These are phyloP conservation scores for Drosophila setifemur DNA, from an alignment of 1,140 invertebrate species.

Conservation along the genomic window DNA sequence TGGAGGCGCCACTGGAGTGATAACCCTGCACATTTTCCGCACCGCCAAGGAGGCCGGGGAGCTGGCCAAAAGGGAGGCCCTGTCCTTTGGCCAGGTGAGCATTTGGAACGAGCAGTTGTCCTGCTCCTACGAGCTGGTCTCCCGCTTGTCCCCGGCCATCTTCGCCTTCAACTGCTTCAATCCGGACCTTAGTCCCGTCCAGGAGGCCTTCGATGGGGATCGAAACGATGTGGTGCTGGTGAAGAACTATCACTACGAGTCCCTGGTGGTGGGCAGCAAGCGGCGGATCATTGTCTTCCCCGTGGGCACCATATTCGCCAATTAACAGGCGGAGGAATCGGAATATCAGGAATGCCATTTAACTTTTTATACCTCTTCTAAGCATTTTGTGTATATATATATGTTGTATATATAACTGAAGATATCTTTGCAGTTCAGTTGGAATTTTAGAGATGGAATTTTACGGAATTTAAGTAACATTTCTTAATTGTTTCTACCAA, in stretches of 20 bases:
- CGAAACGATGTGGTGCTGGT: slow-evolving; percentile 46
- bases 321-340: slow-evolving; percentile 34
- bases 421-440: slow-evolving; percentile 3
- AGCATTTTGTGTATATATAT: slow-evolving; percentile 3
- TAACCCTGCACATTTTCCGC: slow-evolving; percentile 69
- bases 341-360: slow-evolving; percentile 11
- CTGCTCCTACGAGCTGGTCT: slow-evolving; percentile 66
- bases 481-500: no score
- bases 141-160: slow-evolving; percentile 11
- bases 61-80: slow-evolving; percentile 49
- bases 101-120: slow-evolving; percentile 75
- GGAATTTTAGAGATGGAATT: no score
- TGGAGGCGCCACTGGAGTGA: slow-evolving; percentile 39
- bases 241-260: slow-evolving; percentile 72
- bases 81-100: slow-evolving; percentile 44
- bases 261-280: slow-evolving; percentile 23
- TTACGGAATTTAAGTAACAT: no score
- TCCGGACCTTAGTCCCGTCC: slow-evolving; percentile 43
- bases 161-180: slow-evolving; percentile 63
- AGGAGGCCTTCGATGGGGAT: background rate
- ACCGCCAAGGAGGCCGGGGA: slow-evolving; percentile 68
- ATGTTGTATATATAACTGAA: background rate
- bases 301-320: slow-evolving; percentile 73
- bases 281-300: slow-evolving; percentile 69
- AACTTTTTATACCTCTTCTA: slow-evolving; percentile 13